phyloP scores from a whole-genome alignment of 2,797 vertebrate species.

The Tokudaia tokunoshimensis region DNA sequence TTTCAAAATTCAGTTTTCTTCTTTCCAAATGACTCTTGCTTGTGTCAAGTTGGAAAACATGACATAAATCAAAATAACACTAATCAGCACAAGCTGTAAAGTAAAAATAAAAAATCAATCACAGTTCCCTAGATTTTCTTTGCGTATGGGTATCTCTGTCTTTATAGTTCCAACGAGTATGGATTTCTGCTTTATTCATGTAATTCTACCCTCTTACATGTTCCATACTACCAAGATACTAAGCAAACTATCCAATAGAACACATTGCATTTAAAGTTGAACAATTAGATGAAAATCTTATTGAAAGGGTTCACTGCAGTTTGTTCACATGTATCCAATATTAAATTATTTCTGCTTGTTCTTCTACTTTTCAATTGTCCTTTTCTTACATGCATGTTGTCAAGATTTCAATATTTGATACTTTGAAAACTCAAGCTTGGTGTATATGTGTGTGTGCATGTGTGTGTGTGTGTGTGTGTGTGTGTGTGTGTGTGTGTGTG shows the following conservation, averaged over 20 bases:
- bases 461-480: background rate
- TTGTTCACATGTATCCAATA: background rate
- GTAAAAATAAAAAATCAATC: background rate
- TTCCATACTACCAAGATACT: background rate
- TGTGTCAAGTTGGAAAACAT: background rate
- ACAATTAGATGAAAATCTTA: background rate
- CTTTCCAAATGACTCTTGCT: background rate
- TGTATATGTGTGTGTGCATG: background rate
- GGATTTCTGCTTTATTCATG: background rate
- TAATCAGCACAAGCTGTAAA: background rate
- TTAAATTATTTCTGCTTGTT: background rate
- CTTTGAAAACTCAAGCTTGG: background rate
- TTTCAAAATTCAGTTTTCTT: background rate
- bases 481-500: background rate
- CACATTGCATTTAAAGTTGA: background rate
- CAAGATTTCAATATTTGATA: background rate
- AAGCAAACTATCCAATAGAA: background rate
- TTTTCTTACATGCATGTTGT: too few relatives aligned
- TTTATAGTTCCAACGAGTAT: background rate
- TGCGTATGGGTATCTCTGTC: too few relatives aligned
- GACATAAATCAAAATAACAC: background rate
- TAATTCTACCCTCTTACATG: background rate
- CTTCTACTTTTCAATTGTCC: background rate
- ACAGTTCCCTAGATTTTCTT: background rate
- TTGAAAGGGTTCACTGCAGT: too few relatives aligned